These are phyloP conservation scores for Sycobia sp. DNA, from an alignment of 1,140 invertebrate genomes.

Conservation along the genomic window DNA sequence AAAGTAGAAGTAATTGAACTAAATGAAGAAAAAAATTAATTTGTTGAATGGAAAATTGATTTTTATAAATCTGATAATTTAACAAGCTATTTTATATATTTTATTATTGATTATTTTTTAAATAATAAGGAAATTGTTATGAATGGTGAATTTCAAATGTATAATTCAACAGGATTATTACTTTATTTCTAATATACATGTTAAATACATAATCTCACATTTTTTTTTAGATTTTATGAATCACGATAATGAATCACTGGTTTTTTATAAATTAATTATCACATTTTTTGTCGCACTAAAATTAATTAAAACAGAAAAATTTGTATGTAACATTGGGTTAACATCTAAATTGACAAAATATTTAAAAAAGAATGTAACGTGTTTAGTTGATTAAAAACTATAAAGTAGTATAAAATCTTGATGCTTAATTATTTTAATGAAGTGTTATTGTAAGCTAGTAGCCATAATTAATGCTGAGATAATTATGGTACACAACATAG, in stretches of 20 bases:
- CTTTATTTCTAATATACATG: slow-evolving; percentile 20
- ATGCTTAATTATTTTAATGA: slow-evolving; percentile 11
- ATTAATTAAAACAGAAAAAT: slow-evolving; percentile 25
- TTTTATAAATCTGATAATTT: too few species aligned
- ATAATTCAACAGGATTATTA: slow-evolving; percentile 30
- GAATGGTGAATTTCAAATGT: too few species aligned
- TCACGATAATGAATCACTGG: slow-evolving; percentile 32
- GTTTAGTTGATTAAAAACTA: slow-evolving; percentile 22
- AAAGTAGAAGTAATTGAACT: too few species aligned
- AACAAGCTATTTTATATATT: neutral
- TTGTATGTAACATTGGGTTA: slow-evolving; percentile 15
- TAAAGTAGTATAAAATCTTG: slow-evolving; percentile 21
- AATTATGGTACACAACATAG: slow-evolving; percentile 13
- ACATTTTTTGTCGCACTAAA: slow-evolving; percentile 30
- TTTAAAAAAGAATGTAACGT: slow-evolving; percentile 32
- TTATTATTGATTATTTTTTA: neutral
- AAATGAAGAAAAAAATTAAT: too few species aligned
- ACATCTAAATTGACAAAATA: too few species aligned
- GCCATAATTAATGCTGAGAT: slow-evolving; percentile 20
- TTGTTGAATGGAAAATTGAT: too few species aligned
- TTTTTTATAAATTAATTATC: slow-evolving; percentile 33
- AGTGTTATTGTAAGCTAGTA: slow-evolving; percentile 18
- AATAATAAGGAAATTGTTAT: neutral
- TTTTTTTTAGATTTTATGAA: slow-evolving; percentile 34
- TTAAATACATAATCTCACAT: slow-evolving; percentile 24